phyloP scores from a whole-genome alignment of 2,113 vertebrate species.

The Mustela nigripes region DNA sequence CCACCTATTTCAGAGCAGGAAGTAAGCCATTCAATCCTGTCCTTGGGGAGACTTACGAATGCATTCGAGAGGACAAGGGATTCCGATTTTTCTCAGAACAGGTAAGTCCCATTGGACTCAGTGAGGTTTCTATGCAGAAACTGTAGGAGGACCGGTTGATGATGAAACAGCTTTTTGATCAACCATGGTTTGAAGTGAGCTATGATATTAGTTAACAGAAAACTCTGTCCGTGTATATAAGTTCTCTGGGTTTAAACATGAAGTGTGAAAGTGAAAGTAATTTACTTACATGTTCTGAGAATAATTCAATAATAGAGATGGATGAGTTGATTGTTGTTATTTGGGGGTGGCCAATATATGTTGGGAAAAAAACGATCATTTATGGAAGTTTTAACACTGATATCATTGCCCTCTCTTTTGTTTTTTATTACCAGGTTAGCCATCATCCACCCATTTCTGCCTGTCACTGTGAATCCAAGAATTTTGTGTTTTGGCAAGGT shows the following conservation, averaged over 20 bases:
- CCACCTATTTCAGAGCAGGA: slow-evolving; percentile 98
- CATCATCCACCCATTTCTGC: slow-evolving; percentile 99
- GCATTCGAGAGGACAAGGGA: slow-evolving; percentile 98
- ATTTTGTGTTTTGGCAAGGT: slow-evolving; percentile 99
- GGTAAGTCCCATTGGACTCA: slow-evolving; percentile 85
- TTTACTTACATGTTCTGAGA: background rate
- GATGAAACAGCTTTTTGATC: background rate
- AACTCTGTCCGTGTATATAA: background rate
- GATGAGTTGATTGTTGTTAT: slow-evolving; percentile 46
- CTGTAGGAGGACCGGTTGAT: background rate
- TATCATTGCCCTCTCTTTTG: slow-evolving; percentile 36
- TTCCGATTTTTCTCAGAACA: slow-evolving; percentile 99
- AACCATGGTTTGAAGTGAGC: background rate
- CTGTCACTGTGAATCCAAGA: slow-evolving; percentile 99
- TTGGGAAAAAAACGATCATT: background rate
- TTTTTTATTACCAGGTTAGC: slow-evolving; percentile 93
- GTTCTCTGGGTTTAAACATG: background rate
- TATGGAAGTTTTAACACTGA: slow-evolving; percentile 20
- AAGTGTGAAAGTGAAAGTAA: background rate
- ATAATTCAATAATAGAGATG: slow-evolving; percentile 4
- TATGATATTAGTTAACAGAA: slow-evolving; percentile 11
- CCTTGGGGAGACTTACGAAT: slow-evolving; percentile 98
- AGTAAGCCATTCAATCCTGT: slow-evolving; percentile 99
- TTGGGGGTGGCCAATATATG: background rate
- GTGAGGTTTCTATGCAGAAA: slow-evolving; percentile 14